Conservation (phyloP, 92 coral and sea anemone genomes). For the Pocillopora grandis region DNA sequence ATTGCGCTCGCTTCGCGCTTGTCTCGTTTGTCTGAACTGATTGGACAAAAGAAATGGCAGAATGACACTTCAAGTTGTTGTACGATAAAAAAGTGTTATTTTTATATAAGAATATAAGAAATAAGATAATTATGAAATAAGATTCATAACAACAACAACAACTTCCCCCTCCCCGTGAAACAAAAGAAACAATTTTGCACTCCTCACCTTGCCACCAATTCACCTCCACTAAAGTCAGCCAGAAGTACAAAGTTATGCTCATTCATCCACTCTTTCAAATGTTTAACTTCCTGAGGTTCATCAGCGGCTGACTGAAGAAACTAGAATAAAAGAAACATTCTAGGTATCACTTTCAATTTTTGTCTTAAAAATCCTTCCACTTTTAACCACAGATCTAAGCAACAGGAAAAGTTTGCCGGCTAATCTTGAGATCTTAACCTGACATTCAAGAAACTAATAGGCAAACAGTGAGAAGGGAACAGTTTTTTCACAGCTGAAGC, state of each 20-base stretch:
- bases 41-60: too few relatives aligned
- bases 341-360: not conserved
- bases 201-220: conserved; percentile 84
- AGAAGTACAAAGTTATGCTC: conserved; percentile 72
- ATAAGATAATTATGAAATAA: too few relatives aligned
- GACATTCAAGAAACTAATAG: not conserved
- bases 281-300: conserved; percentile 85
- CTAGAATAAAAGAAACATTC: conserved; percentile 22
- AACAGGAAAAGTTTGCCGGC: not conserved
- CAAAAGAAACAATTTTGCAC: too few relatives aligned
- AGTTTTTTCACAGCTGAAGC: too few relatives aligned
- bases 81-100: too few relatives aligned
- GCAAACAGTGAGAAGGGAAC: not conserved
- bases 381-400: not conserved
- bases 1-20: too few relatives aligned
- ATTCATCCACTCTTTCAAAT: conserved; percentile 82
- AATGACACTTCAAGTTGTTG: too few relatives aligned
- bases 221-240: conserved; percentile 92
- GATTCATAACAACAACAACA: too few relatives aligned
- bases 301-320: conserved; percentile 64
- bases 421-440: not conserved
- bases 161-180: too few relatives aligned
- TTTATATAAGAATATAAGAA: too few relatives aligned
- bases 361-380: not conserved
- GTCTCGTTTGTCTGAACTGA: too few relatives aligned